phyloP scores from a whole-genome alignment of 1,140 invertebrate species.

The Lepidostoma basale region DNA sequence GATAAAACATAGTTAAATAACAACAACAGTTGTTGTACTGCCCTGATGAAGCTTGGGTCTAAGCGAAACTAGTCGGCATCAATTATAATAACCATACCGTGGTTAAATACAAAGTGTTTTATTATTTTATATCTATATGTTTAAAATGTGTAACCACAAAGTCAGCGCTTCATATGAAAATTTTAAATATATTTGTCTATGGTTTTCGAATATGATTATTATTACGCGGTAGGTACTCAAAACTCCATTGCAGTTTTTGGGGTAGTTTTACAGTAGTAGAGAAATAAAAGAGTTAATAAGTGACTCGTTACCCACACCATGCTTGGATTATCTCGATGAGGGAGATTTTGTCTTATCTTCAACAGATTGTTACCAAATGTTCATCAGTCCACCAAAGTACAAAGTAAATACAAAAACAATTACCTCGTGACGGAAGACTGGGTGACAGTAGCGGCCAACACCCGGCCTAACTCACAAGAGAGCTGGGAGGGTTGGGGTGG shows the following conservation, averaged over 20 bases:
- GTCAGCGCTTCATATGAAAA: too few species aligned
- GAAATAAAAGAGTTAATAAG: conserved; percentile 34
- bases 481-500: neutral
- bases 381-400: conserved; percentile 41
- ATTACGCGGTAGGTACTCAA: too few species aligned
- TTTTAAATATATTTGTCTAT: too few species aligned
- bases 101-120: too few species aligned
- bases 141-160: too few species aligned
- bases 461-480: conserved; percentile 19
- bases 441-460: conserved; percentile 25
- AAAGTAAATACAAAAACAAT: conserved; percentile 36
- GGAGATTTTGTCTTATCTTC: conserved; percentile 45
- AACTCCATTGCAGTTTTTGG: conserved; percentile 9
- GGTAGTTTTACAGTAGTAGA: conserved; percentile 1
- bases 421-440: conserved; percentile 44
- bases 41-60: too few species aligned
- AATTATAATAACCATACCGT: too few species aligned
- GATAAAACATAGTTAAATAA: too few species aligned
- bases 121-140: too few species aligned
- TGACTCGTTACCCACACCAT: conserved; percentile 42
- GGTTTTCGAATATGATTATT: too few species aligned
- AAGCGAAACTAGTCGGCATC: too few species aligned
- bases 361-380: conserved; percentile 41
- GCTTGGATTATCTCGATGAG: conserved; percentile 45
- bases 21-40: too few species aligned